Percentiles rank a stretch among this genome's conserved stretches.
Conservation (phyloP, 2,797 vertebrate genomes). For the Lithobates sylvaticus region DNA sequence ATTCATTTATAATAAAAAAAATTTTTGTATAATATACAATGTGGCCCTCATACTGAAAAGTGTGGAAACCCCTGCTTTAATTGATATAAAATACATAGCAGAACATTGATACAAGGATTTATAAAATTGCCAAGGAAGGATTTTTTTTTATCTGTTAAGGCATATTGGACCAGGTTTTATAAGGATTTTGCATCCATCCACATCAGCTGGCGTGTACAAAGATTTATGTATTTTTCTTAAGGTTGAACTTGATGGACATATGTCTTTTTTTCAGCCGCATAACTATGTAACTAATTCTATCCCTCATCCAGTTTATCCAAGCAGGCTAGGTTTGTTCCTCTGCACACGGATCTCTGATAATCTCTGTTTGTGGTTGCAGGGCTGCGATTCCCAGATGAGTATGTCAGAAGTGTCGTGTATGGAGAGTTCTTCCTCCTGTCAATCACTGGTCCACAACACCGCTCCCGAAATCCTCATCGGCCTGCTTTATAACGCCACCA, state of each 20-base stretch:
- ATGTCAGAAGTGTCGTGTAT: constrained; percentile 93
- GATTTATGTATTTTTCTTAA: too few relatives aligned
- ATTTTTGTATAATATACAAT: too few relatives aligned
- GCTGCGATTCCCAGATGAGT: constrained; percentile 92
- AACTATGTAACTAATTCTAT: not conserved
- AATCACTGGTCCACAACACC: constrained; percentile 90
- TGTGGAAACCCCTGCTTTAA: too few relatives aligned
- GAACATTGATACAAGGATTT: not conserved
- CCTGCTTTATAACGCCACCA: constrained; percentile 96
- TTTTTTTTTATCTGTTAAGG: not conserved
- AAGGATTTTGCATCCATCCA: not conserved
- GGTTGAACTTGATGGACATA: not conserved
- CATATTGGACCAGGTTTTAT: not conserved
- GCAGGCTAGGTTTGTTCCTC: not conserved
- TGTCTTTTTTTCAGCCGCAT: not conserved
- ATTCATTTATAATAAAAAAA: too few relatives aligned
- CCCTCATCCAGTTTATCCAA: not conserved
- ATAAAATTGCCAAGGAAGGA: not conserved
- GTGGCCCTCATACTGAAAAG: too few relatives aligned
- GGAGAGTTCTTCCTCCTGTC: constrained; percentile 93
- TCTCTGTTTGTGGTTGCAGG: constrained; percentile 75
- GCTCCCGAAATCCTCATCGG: constrained; percentile 95
- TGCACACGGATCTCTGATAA: not conserved
- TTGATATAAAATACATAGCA: too few relatives aligned
- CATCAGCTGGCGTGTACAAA: too few relatives aligned